phyloP scores from a whole-genome alignment of 2,113 vertebrate species.

The Carassius carassius region DNA sequence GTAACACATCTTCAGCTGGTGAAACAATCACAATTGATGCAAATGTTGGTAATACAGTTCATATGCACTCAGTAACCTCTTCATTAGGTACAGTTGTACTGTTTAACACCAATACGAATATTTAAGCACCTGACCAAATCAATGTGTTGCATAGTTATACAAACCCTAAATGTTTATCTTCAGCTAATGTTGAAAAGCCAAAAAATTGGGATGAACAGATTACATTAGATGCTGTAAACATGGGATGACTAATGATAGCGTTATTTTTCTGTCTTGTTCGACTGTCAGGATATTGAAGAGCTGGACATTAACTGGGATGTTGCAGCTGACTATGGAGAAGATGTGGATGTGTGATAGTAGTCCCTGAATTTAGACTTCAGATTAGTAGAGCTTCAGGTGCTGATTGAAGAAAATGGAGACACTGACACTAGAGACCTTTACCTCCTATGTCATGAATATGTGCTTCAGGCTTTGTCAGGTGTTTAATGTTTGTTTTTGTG shows the following conservation, averaged over 20 bases:
- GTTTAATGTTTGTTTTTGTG: not conserved
- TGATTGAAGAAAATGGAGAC: not conserved
- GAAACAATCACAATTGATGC: not conserved
- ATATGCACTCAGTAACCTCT: not conserved
- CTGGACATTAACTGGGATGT: not conserved
- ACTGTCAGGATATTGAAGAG: not conserved
- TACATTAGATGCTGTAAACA: not conserved
- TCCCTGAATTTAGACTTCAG: not conserved
- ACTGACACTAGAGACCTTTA: not conserved
- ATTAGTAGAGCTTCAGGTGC: not conserved
- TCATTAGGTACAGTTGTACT: not conserved
- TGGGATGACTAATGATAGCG: not conserved
- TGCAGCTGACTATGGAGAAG: not conserved
- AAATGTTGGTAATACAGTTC: not conserved
- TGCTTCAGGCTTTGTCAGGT: not conserved
- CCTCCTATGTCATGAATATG: not conserved
- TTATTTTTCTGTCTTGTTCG: not conserved
- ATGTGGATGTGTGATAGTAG: not conserved
- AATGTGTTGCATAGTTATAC: not conserved
- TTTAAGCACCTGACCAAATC: not conserved
- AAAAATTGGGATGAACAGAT: not conserved
- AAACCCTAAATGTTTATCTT: not conserved
- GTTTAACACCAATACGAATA: not conserved
- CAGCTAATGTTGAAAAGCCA: too few relatives aligned
- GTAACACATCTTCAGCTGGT: not conserved